Conservation (phyloP, 2,797 vertebrate species). For the Clarias fuscus region DNA sequence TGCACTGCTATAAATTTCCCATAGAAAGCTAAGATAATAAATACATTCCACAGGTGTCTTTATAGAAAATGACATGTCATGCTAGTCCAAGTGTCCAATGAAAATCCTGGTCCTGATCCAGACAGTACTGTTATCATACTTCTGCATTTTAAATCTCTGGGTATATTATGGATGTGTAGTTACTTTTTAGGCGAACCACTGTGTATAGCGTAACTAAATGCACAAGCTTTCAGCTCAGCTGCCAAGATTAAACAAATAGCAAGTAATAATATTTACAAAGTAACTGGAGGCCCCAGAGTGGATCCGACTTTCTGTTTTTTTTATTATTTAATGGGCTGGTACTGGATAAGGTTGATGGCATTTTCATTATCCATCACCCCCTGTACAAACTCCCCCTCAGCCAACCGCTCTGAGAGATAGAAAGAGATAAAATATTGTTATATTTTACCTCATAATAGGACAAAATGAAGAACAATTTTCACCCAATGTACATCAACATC, state of each 20-base stretch:
- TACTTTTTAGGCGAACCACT: neutral
- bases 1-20: neutral
- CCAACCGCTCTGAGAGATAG: conserved; percentile 70
- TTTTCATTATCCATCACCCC: conserved; percentile 77
- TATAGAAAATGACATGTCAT: neutral
- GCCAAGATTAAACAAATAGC: neutral
- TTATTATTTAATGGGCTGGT: conserved; percentile 65
- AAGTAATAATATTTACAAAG: conserved; percentile 5
- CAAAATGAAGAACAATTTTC: neutral
- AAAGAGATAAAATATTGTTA: conserved; percentile 23
- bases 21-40: neutral
- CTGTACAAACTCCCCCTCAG: conserved; percentile 80
- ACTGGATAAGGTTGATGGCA: conserved; percentile 80
- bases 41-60: neutral
- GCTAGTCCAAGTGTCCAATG: neutral
- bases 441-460: neutral
- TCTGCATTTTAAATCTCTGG: neutral
- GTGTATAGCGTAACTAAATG: neutral
- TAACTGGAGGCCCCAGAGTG: neutral
- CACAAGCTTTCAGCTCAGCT: neutral
- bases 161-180: no score
- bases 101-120: neutral
- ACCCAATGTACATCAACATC: neutral
- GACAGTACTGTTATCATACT: neutral
- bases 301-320: conserved; percentile 37